Conservation (phyloP, 2,888 invertebrate species). For the Luffia ferchaultella region DNA sequence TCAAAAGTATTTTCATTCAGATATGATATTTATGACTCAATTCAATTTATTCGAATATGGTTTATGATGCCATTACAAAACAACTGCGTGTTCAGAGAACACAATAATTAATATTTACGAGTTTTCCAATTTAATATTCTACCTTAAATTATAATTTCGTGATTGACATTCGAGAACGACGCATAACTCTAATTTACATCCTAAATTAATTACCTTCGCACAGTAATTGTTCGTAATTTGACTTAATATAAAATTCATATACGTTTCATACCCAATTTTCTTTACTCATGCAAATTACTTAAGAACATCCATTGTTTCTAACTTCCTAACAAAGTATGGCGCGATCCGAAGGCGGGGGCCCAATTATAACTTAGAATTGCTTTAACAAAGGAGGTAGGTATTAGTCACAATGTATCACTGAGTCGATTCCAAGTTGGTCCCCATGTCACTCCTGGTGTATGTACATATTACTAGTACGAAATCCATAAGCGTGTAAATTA, state of each 20-base stretch:
- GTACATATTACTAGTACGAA: neutral
- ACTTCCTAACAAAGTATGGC: constrained; percentile 10
- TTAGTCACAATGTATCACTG: neutral
- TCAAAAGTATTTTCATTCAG: too few species aligned
- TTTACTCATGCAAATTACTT: neutral
- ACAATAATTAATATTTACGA: too few species aligned
- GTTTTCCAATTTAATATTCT: neutral
- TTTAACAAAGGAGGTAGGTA: constrained; percentile 29
- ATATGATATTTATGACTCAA: too few species aligned
- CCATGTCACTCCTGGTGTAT: constrained; percentile 28
- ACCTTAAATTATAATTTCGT: neutral
- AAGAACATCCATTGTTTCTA: neutral
- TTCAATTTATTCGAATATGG: too few species aligned
- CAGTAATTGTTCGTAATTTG: neutral
- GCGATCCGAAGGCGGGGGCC: constrained; percentile 16
- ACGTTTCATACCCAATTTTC: neutral
- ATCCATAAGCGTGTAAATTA: neutral
- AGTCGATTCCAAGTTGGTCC: neutral
- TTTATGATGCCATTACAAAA: too few species aligned
- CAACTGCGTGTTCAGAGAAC: too few species aligned
- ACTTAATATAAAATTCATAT: neutral
- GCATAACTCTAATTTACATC: neutral
- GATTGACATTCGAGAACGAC: neutral
- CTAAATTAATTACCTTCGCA: neutral
- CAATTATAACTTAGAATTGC: constrained; percentile 41